Percentiles rank a stretch among this genome's conserved stretches.
Evolutionary conservation across 2,113 vertebrate genomes (phyloP).

Genomic region (Dicaeum eximium): DNA sequence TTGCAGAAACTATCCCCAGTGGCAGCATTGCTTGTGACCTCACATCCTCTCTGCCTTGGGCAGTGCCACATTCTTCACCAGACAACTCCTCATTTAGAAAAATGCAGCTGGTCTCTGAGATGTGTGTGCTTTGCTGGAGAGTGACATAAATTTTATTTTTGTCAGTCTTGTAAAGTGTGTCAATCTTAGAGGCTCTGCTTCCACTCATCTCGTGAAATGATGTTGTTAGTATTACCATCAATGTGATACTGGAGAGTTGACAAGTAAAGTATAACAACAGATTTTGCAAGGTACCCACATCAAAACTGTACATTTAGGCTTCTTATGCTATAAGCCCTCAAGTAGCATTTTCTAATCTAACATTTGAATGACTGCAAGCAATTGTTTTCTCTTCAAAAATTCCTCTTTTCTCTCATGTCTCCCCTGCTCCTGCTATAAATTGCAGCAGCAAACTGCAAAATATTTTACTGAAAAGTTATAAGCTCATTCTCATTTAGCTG

Average conservation of each 20-base stretch:
- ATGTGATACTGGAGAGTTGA: not conserved
- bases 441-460: not conserved
- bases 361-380: slow-evolving; percentile 26
- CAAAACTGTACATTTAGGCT: not conserved
- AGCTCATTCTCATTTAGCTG: not conserved
- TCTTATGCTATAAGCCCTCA: not conserved
- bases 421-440: not conserved
- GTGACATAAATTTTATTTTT: not conserved
- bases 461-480: not conserved
- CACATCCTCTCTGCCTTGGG: not conserved
- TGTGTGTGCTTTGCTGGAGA: not conserved
- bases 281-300: slow-evolving; percentile 3
- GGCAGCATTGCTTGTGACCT: not conserved
- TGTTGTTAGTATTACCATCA: slow-evolving; percentile 19
- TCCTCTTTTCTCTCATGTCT: not conserved
- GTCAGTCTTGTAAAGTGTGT: slow-evolving; percentile 22
- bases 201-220: not conserved
- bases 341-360: slow-evolving; percentile 14
- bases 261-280: slow-evolving; percentile 33
- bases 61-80: not conserved
- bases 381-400: slow-evolving; percentile 29
- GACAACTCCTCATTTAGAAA: not conserved
- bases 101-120: not conserved
- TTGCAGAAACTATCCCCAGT: not conserved
- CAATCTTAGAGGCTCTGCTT: slow-evolving; percentile 8